Evolutionary conservation across 2,113 vertebrate genomes (phyloP), one percentile per base, ranked within the genome.

Genomic region (Festucalex cinctus): DNA sequence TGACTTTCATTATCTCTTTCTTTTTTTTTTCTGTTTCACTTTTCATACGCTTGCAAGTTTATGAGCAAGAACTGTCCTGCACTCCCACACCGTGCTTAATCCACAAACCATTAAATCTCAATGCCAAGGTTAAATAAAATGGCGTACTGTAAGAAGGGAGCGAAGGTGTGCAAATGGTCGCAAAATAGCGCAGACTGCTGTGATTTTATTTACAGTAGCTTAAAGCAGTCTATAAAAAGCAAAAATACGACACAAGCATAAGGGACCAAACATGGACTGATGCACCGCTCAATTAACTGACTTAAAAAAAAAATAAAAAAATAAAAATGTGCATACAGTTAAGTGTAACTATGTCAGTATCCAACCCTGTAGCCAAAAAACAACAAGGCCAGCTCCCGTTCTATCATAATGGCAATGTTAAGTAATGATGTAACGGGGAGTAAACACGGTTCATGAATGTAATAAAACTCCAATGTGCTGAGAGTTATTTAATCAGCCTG

Each of bases 381-480:
- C n/a, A 76, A 80, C 75, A n/a, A 56, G 72, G 78, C 77, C 83
- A 70, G 68, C 76, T 78, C 79, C 70, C 75, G 75, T 77, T 68
- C 65, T 53, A 32, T 76, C 76, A 80, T 87, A 83, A 88, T 84
- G 77, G 77, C 69, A 81, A 87, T 86, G 83, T 84, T 87, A 86
- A 84, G 85, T 86, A 83, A 86, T 81, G 83, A 81, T 87, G 83
- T 88, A 83, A 82, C 76, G 78, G 78, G 82, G 84, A 86, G 82
- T 88, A 85, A 90, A 86, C 85, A 82, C 80, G 75, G 83, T 88
- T 88, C 83, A 84, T 76, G 78, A 86, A 86, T 70, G 87, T 74
- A 81, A 89, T 88, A 90, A 90, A 89, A 85, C 77, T 77, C 73
- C 77, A 85, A 88, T 83, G 86, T 84, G 87, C 83, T 87, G 84